These are phyloP conservation scores for Ichneumoninae sp. DNA, from an alignment of 2,888 invertebrate species.

Conservation along the genomic window DNA sequence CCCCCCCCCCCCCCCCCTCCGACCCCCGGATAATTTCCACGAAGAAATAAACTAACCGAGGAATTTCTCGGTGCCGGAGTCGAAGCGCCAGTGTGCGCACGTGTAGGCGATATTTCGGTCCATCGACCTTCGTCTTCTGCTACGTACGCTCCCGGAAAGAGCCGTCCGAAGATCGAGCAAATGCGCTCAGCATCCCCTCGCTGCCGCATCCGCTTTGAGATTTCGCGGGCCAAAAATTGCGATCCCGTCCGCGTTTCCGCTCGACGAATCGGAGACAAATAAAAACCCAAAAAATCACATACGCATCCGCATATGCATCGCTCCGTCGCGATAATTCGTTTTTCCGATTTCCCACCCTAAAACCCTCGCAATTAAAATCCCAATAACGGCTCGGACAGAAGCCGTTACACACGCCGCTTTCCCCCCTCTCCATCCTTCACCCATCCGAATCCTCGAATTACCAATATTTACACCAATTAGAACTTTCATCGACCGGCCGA, in stretches of 20 bases:
- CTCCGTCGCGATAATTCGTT: neutral
- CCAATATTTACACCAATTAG: constrained; percentile 56
- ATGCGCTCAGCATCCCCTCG: constrained; percentile 29
- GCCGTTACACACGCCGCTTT: neutral
- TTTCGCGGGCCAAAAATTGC: constrained; percentile 7
- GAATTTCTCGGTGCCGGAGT: constrained; percentile 73
- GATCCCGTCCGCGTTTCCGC: constrained; percentile 10
- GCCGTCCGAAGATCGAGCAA: constrained; percentile 55
- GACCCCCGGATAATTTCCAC: constrained; percentile 74
- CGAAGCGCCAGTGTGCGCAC: constrained; percentile 67
- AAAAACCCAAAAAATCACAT: neutral
- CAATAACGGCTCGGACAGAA: neutral
- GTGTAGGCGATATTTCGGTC: constrained; percentile 79
- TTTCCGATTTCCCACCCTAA: too few species aligned
- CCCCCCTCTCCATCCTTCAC: neutral
- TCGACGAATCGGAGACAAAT: constrained; percentile 9
- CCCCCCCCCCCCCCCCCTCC: neutral
- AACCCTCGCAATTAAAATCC: neutral
- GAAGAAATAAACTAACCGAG: constrained; percentile 79
- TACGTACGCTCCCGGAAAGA: constrained; percentile 68
- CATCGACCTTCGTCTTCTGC: constrained; percentile 75
- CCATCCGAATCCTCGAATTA: constrained; percentile 35
- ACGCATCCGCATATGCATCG: neutral
- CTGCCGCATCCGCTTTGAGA: constrained; percentile 38
- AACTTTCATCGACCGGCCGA: constrained; percentile 37